These are phyloP conservation scores for Ptychoptera contaminata DNA, from an alignment of 2,888 invertebrate species.

Conservation along the genomic window DNA sequence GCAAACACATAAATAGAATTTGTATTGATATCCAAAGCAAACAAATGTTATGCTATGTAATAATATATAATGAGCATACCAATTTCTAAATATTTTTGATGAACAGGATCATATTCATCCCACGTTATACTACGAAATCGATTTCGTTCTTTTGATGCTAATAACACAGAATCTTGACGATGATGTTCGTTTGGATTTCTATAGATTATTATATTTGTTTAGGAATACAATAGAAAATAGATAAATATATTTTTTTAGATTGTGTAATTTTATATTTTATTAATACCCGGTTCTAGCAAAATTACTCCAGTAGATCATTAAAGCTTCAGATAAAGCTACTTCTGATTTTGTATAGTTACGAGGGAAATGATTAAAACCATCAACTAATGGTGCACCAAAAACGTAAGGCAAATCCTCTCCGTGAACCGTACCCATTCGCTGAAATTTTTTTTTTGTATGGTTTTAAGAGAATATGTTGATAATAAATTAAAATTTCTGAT, in stretches of 20 bases:
- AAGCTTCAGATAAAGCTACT: slow-evolving; percentile 68
- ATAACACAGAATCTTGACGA: slow-evolving; percentile 58
- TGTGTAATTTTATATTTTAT: slow-evolving; percentile 1
- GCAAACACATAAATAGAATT: slow-evolving; percentile 19
- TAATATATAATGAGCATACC: slow-evolving; percentile 37
- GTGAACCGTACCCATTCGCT: slow-evolving; percentile 84
- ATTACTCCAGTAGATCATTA: slow-evolving; percentile 77
- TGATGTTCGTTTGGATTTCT: slow-evolving; percentile 78
- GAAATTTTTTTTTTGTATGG: slow-evolving; percentile 11
- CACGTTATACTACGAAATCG: slow-evolving; percentile 70
- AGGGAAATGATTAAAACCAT: slow-evolving; percentile 65
- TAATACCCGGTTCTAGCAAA: slow-evolving; percentile 81
- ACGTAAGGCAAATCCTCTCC: slow-evolving; percentile 84
- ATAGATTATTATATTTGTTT: too few relatives aligned
- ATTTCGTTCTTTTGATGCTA: slow-evolving; percentile 69
- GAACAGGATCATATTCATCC: slow-evolving; percentile 85
- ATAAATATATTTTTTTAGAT: neutral
- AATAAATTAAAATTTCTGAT: neutral
- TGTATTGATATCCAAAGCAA: neutral
- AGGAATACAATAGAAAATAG: neutral
- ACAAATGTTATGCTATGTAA: neutral
- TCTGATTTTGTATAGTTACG: slow-evolving; percentile 80
- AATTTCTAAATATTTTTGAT: slow-evolving; percentile 87
- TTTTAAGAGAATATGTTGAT: neutral
- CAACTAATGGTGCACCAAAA: slow-evolving; percentile 79